phyloP scores from a whole-genome alignment of 2,113 vertebrate genomes.

The Sula dactylatra region DNA sequence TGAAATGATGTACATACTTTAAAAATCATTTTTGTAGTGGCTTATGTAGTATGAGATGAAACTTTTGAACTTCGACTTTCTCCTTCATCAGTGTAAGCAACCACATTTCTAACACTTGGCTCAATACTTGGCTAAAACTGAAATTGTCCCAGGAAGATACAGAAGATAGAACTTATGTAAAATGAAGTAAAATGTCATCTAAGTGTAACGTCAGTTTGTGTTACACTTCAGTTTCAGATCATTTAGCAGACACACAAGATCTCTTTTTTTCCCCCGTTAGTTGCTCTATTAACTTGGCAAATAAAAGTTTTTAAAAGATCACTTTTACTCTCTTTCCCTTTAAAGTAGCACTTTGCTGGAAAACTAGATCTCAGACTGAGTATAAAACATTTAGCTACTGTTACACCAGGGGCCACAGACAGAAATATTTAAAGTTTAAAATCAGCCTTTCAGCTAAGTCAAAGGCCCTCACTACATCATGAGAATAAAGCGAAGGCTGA shows the following conservation, averaged over 20 bases:
- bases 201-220: neutral
- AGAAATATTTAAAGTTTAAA: neutral
- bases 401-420: neutral
- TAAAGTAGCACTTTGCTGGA: neutral
- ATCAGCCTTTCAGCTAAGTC: neutral
- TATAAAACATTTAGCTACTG: neutral
- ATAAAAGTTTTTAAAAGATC: neutral
- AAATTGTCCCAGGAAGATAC: neutral
- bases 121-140: neutral
- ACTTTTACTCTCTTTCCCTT: neutral
- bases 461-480: neutral
- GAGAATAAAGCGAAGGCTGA: neutral
- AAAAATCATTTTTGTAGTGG: neutral
- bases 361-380: neutral
- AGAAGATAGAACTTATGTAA: neutral
- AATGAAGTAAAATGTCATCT: conserved; percentile 2
- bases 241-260: neutral
- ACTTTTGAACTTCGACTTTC: neutral
- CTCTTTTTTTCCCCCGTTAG: neutral
- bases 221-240: neutral
- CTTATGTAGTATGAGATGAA: neutral
- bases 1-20: neutral
- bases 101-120: neutral
- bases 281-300: neutral
- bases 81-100: neutral